Percentiles rank a stretch among this genome's conserved stretches.
Conservation (phyloP, 2,888 invertebrate species). For the Elmis aenea region DNA sequence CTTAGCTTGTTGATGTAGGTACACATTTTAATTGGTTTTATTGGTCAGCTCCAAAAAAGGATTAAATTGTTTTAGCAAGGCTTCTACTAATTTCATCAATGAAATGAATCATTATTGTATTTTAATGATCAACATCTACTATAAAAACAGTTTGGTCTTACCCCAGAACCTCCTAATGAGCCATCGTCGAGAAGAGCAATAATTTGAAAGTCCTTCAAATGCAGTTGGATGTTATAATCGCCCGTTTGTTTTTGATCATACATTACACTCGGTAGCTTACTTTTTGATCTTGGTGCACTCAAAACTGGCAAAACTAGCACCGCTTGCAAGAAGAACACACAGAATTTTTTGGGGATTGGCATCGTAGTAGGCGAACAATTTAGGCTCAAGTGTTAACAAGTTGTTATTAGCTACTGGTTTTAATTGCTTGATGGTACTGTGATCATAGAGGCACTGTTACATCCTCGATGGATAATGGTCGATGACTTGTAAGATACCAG, state of each 20-base stretch:
- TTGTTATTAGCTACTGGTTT: no score
- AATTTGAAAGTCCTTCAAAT: constrained; percentile 72
- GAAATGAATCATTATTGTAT: no score
- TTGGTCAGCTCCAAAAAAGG: no score
- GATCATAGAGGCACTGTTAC: constrained; percentile 13
- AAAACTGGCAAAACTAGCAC: not conserved
- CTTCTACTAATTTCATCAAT: no score
- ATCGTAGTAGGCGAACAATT: no score
- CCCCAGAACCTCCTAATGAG: constrained; percentile 57
- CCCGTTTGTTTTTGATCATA: constrained; percentile 75
- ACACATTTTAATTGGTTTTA: no score
- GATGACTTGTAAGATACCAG: constrained; percentile 13
- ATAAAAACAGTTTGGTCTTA: constrained; percentile 33
- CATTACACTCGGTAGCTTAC: not conserved
- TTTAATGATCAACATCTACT: constrained; percentile 2
- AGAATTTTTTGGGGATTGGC: no score
- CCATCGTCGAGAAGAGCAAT: constrained; percentile 62
- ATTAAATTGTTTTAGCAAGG: no score
- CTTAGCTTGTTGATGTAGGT: no score
- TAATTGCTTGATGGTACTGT: no score
- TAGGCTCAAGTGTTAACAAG: no score
- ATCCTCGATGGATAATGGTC: constrained; percentile 11
- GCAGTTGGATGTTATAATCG: constrained; percentile 72
- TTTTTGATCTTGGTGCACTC: not conserved
- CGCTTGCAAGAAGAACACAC: no score